Conservation (phyloP, 2,113 vertebrate species). For the Centropus bengalensis region DNA sequence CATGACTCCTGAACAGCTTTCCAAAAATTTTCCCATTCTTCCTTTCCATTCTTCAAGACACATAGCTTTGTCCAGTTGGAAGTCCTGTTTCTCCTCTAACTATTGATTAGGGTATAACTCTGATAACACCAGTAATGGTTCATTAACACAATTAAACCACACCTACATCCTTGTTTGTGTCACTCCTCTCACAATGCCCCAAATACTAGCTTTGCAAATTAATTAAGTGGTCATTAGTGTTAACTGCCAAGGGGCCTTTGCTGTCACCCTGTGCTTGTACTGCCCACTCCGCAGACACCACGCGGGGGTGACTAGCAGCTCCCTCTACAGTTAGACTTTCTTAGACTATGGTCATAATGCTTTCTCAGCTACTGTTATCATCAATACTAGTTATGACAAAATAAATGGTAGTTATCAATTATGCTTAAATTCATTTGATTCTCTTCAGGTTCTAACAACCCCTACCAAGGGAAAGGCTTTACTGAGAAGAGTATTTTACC, state of each 20-base stretch:
- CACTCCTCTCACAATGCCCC: background rate
- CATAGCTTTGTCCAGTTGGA: fast-evolving
- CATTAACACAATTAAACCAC: background rate
- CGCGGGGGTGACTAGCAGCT: background rate
- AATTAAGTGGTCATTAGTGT: background rate
- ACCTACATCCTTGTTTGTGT: background rate
- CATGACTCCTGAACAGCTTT: background rate
- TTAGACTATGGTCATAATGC: background rate
- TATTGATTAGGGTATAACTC: background rate
- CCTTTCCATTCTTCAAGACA: background rate
- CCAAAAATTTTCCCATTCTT: background rate
- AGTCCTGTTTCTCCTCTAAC: background rate
- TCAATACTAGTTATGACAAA: background rate
- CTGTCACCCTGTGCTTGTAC: background rate
- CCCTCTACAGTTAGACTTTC: background rate
- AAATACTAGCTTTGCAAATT: background rate
- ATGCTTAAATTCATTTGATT: background rate
- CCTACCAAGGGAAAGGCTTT: background rate
- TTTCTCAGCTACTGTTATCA: background rate
- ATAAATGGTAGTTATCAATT: background rate
- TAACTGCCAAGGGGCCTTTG: background rate
- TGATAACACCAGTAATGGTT: background rate
- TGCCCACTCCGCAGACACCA: background rate
- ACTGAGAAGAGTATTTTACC: background rate
- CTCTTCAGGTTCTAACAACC: background rate